phyloP scores from a whole-genome alignment of 2,113 vertebrate species.

The Gadus macrocephalus region DNA sequence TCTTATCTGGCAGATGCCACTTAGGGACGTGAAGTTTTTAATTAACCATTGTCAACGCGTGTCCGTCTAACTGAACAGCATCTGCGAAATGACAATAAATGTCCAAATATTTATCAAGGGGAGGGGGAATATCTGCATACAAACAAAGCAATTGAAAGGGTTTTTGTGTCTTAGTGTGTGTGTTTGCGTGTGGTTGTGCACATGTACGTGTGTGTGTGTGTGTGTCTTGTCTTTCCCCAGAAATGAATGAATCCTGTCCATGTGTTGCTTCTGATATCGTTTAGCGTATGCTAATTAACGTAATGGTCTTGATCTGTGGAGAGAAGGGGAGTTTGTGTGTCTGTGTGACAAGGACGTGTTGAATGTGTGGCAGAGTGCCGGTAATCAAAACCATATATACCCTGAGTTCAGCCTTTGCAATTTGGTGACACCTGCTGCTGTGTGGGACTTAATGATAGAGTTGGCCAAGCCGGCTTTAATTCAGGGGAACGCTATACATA shows the following conservation, averaged over 20 bases:
- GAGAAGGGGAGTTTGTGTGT: constrained; percentile 16
- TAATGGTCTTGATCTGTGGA: constrained; percentile 43
- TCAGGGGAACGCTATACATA: too few species aligned
- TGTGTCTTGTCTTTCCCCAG: constrained; percentile 22
- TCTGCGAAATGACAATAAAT: constrained; percentile 36
- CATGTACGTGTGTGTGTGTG: too few species aligned
- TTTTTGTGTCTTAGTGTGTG: too few species aligned
- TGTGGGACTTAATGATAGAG: background rate
- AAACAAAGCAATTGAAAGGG: constrained; percentile 8
- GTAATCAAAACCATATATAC: too few species aligned
- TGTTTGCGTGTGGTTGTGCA: too few species aligned
- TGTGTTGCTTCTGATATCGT: constrained; percentile 45
- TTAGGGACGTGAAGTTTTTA: constrained; percentile 47
- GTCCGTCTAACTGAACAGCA: constrained; percentile 37
- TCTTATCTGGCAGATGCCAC: constrained; percentile 35
- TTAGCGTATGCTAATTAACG: constrained; percentile 51
- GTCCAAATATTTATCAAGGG: constrained; percentile 39
- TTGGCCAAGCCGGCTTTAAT: too few species aligned
- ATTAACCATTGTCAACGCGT: constrained; percentile 54
- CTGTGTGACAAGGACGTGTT: background rate
- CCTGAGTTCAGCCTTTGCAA: too few species aligned
- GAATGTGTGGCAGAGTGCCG: background rate
- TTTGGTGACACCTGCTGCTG: background rate
- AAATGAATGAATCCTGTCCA: constrained; percentile 36
- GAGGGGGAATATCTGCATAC: constrained; percentile 10